These are phyloP conservation scores for Conus ventricosus DNA, from an alignment of 1,140 invertebrate genomes.

Conservation along the genomic window DNA sequence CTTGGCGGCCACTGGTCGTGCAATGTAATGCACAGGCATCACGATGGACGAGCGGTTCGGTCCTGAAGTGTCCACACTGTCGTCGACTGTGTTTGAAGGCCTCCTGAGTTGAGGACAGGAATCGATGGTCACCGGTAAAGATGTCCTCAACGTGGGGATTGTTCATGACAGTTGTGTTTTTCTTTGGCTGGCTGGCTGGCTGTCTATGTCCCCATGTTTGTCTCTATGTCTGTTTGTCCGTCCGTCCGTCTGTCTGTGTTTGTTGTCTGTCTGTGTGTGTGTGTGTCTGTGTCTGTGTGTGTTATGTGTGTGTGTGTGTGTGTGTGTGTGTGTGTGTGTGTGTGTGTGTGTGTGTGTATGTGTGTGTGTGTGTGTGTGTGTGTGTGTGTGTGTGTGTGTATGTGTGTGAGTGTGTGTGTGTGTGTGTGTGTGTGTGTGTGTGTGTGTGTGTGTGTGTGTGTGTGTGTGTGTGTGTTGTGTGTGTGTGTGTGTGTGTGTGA, in stretches of 20 bases:
- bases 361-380: neutral
- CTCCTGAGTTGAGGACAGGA: too few relatives aligned
- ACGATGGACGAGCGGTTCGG: neutral
- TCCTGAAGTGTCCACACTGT: neutral
- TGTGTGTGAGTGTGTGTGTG: neutral
- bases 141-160: neutral
- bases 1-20: neutral
- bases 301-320: neutral
- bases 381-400: constrained; percentile 2
- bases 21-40: neutral
- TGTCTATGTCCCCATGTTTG: neutral
- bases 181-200: too few relatives aligned
- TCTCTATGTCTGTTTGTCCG: neutral
- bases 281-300: neutral
- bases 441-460: too few relatives aligned
- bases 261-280: constrained; percentile 4
- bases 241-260: neutral
- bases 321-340: neutral
- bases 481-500: too few relatives aligned
- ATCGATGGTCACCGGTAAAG: neutral
- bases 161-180: neutral
- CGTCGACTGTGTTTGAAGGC: too few relatives aligned
- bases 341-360: constrained; percentile 16
- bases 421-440: too few relatives aligned
- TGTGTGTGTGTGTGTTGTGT: too few relatives aligned